Conservation (phyloP, 1,140 invertebrate genomes). For the Temnothorax curvispinosus region DNA sequence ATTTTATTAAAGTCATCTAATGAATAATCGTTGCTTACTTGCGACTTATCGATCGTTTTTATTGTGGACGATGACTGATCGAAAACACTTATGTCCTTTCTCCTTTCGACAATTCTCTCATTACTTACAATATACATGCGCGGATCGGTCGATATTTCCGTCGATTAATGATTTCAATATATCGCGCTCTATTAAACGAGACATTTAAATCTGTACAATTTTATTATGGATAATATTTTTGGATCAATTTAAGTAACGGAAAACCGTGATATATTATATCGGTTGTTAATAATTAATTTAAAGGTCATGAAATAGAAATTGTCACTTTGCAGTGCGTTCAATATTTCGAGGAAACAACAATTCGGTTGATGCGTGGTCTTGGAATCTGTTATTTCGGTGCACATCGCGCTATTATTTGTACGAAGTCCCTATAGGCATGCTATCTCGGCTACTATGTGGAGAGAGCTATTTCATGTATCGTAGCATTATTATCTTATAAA, state of each 20-base stretch:
- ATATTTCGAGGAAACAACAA: not conserved
- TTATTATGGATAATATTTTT: not conserved
- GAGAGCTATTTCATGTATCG: not conserved
- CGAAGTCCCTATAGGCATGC: not conserved
- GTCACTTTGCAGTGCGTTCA: not conserved
- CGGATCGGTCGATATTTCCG: too few species aligned
- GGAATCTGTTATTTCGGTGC: not conserved
- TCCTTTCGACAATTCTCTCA: too few species aligned
- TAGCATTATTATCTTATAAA: not conserved
- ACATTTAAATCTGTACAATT: too few species aligned
- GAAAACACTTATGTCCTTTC: too few species aligned
- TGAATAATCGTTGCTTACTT: too few species aligned
- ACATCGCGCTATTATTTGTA: not conserved
- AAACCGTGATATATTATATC: too few species aligned
- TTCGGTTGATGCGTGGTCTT: not conserved
- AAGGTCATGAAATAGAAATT: not conserved
- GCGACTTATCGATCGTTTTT: too few species aligned
- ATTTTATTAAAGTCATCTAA: too few species aligned
- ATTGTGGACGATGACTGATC: too few species aligned
- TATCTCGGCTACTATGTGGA: not conserved
- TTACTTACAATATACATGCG: too few species aligned
- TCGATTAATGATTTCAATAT: too few species aligned
- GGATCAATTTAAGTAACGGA: not conserved
- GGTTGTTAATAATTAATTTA: not conserved
- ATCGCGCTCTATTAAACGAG: too few species aligned